These are phyloP conservation scores for Drosophila incognita DNA, from an alignment of 2,888 invertebrate genomes.

Conservation along the genomic window DNA sequence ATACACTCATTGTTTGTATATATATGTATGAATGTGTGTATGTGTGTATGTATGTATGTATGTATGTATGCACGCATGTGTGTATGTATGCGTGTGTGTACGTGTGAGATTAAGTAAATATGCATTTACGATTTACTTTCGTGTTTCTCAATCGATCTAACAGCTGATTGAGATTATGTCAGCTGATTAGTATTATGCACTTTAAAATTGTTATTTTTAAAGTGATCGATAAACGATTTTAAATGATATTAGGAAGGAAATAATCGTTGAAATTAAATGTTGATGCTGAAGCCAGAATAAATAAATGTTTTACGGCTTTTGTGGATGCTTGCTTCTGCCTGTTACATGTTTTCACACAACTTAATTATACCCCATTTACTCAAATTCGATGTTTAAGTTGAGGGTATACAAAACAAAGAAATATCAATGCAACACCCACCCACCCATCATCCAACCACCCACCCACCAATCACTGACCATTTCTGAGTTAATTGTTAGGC, in stretches of 20 bases:
- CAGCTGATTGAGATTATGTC: not conserved
- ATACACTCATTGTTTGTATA: not conserved
- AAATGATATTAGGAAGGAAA: not conserved
- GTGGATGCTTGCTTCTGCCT: not conserved
- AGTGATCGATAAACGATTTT: not conserved
- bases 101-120: not conserved
- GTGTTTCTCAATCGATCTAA: not conserved
- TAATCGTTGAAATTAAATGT: not conserved
- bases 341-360: not conserved
- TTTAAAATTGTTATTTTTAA: not conserved
- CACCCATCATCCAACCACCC: not conserved
- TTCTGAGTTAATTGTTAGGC: constrained; percentile 17
- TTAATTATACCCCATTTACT: not conserved
- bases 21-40: not conserved
- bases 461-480: constrained; percentile 12
- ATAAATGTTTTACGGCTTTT: not conserved
- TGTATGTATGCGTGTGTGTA: not conserved
- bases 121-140: not conserved
- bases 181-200: not conserved
- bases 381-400: not conserved
- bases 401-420: not conserved
- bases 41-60: too few relatives aligned
- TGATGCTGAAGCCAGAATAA: not conserved
- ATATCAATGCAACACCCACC: not conserved
- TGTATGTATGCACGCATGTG: not conserved